Evolutionary conservation across 1,140 invertebrate species (phyloP).

Genomic region (Temnothorax curvispinosus): DNA sequence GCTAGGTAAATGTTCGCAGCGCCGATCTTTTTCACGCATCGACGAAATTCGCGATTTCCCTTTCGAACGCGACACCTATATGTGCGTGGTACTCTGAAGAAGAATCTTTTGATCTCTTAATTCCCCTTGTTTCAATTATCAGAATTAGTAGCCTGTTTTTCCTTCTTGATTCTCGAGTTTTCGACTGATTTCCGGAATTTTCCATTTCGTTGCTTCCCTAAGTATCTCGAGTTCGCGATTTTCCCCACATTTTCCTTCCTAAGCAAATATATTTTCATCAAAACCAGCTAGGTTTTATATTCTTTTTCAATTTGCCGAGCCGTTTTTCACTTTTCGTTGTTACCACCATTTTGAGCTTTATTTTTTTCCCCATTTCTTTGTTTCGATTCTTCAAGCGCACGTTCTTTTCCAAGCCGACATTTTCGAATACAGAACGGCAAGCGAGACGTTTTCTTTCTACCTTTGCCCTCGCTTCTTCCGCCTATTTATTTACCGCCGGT

Average conservation of each 20-base stretch:
- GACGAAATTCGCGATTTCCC: not conserved
- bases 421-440: not conserved
- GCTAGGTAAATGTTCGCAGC: not conserved
- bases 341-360: not conserved
- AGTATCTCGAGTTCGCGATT: not conserved
- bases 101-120: not conserved
- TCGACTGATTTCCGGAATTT: not conserved
- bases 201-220: not conserved
- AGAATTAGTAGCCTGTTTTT: not conserved
- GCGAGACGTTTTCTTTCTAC: slow-evolving; percentile 5
- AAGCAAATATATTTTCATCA: not conserved
- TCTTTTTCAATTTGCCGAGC: not conserved
- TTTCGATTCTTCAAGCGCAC: not conserved
- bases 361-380: not conserved
- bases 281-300: not conserved
- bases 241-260: not conserved
- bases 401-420: not conserved
- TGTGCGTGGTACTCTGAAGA: not conserved
- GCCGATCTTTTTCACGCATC: not conserved
- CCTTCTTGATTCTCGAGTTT: not conserved
- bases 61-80: not conserved
- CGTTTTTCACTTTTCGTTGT: not conserved
- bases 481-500: slow-evolving; percentile 45
- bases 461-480: slow-evolving; percentile 37
- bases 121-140: not conserved